Conservation (phyloP, 2,113 vertebrate species). For the Passer domesticus region DNA sequence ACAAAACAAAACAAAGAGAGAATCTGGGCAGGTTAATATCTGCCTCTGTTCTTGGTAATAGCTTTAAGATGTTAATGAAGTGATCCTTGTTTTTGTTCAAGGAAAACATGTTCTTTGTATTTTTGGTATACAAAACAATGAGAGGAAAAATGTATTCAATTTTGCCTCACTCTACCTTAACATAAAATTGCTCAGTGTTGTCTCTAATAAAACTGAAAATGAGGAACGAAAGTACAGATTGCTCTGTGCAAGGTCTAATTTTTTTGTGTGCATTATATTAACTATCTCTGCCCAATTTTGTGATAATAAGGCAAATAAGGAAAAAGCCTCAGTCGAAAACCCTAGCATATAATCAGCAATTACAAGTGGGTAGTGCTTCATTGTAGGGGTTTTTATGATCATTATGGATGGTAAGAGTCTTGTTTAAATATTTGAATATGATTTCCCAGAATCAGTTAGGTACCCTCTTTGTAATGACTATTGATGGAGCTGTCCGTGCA, state of each 20-base stretch:
- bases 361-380: slow-evolving; percentile 20
- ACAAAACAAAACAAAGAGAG: neutral
- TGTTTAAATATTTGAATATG: slow-evolving; percentile 62
- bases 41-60: neutral
- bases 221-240: neutral
- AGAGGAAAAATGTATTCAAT: slow-evolving; percentile 7
- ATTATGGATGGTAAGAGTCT: slow-evolving; percentile 43
- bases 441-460: slow-evolving; percentile 53
- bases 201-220: slow-evolving; percentile 35
- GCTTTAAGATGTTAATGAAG: slow-evolving; percentile 57
- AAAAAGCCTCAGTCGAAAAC: slow-evolving; percentile 60
- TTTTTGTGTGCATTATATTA: slow-evolving; percentile 53
- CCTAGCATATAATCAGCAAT: slow-evolving; percentile 20
- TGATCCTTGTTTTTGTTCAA: slow-evolving; percentile 24
- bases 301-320: slow-evolving; percentile 60
- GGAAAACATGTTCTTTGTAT: neutral
- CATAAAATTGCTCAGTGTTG: slow-evolving; percentile 11
- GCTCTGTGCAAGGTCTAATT: slow-evolving; percentile 6
- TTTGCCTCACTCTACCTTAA: neutral
- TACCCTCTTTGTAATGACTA: neutral
- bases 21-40: neutral
- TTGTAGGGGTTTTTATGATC: slow-evolving; percentile 13
- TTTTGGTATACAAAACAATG: neutral
- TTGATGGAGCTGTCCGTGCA: neutral
- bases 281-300: slow-evolving; percentile 48